Percentiles rank a stretch among this genome's conserved stretches.
phyloP scores from a whole-genome alignment of 2,888 invertebrate genomes.

The Neoitamus cyanurus region DNA sequence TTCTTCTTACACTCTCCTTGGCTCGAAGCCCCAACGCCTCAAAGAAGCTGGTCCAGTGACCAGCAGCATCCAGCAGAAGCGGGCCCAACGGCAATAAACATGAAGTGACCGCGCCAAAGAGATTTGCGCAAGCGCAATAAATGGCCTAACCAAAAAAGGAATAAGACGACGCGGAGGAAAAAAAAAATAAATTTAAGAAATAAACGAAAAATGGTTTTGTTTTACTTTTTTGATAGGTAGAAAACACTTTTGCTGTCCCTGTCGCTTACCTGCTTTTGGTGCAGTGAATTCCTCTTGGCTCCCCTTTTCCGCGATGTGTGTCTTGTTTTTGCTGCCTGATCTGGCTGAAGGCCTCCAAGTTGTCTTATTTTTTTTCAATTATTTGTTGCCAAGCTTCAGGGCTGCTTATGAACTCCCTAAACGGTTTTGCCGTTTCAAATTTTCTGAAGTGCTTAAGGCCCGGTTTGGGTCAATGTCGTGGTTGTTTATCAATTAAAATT shows the following conservation, averaged over 20 bases:
- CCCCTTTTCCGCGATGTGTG: background rate
- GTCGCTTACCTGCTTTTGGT: background rate
- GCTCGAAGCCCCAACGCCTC: background rate
- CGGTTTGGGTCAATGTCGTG: background rate
- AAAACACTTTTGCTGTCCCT: slow-evolving; percentile 40
- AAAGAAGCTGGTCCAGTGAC: slow-evolving; percentile 16
- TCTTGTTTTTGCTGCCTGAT: background rate
- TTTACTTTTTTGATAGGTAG: slow-evolving; percentile 23
- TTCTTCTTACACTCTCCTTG: background rate
- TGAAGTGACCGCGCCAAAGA: slow-evolving; percentile 13
- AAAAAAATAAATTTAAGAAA: slow-evolving; percentile 6
- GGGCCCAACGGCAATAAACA: slow-evolving; percentile 7
- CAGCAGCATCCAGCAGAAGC: slow-evolving; percentile 9
- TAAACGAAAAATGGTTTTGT: background rate
- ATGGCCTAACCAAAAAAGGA: slow-evolving; percentile 34
- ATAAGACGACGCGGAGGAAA: background rate
- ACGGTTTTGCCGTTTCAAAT: background rate
- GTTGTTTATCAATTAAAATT: background rate
- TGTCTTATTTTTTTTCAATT: slow-evolving; percentile 21
- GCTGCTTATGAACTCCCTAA: background rate
- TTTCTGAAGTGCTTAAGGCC: background rate
- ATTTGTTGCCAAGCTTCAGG: background rate
- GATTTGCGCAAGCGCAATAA: slow-evolving; percentile 38
- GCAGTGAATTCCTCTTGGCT: background rate
- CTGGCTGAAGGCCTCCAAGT: slow-evolving; percentile 20